A percentile compares a stretch with the other conserved stretches of the same genome.
Conservation (phyloP, 2,888 invertebrate species). For the Taenaris catops region DNA sequence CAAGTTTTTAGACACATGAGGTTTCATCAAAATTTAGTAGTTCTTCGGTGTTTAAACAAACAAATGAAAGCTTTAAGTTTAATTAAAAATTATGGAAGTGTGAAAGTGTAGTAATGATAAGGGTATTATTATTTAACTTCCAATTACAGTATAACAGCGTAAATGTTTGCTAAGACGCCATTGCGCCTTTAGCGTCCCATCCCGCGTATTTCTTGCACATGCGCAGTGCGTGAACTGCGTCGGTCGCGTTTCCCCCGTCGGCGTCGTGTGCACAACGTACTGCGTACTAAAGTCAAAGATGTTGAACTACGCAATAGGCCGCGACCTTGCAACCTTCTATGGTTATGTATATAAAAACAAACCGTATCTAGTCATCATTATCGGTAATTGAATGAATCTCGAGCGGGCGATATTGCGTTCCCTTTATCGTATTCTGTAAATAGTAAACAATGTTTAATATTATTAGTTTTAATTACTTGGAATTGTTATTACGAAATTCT, state of each 20-base stretch:
- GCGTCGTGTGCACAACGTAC: conserved; percentile 13
- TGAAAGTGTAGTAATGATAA: too few species aligned
- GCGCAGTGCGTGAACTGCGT: conserved; percentile 32
- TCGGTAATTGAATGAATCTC: conserved; percentile 16
- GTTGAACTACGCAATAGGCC: conserved; percentile 36
- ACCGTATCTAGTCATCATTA: conserved; percentile 13
- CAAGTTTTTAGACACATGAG: too few species aligned
- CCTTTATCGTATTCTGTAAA: conserved; percentile 2
- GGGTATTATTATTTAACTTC: too few species aligned
- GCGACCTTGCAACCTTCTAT: conserved; percentile 34
- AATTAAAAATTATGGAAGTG: too few species aligned
- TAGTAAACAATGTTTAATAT: conserved; percentile 6
- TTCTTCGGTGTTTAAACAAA: too few species aligned
- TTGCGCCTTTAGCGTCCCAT: conserved; percentile 28
- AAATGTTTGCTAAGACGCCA: conserved; percentile 27
- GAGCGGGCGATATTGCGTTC: conserved; percentile 3
- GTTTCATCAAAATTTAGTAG: too few species aligned
- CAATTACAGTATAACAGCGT: too few species aligned
- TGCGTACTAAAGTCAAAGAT: conserved; percentile 27
- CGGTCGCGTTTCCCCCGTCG: conserved; percentile 1
- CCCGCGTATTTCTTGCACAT: conserved; percentile 46
- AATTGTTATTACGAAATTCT: too few species aligned
- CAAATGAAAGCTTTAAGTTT: too few species aligned
- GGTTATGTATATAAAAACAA: conserved; percentile 28
- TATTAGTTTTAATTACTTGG: too few species aligned